phyloP scores from a whole-genome alignment of 37 sponge, comb jelly and placozoan genomes.

The Hormiphora californensis region DNA sequence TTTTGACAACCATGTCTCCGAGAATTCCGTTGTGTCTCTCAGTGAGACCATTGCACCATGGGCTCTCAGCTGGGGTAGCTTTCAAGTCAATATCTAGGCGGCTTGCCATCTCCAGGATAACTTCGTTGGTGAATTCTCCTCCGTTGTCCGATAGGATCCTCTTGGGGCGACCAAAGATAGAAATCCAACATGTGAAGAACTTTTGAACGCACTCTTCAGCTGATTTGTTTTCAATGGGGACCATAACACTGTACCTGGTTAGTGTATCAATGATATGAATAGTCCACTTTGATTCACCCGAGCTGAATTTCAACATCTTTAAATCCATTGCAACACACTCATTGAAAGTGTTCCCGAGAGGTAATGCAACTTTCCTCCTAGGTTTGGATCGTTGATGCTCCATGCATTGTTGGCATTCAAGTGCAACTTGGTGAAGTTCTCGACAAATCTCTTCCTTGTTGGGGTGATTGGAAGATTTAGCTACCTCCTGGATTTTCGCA shows the following conservation, averaged over 20 bases:
- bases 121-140: background rate
- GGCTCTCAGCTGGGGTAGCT: background rate
- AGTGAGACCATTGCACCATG: constrained; percentile 3
- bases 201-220: background rate
- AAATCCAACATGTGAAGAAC: background rate
- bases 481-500: too few species aligned
- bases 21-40: constrained; percentile 18
- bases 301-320: too few species aligned
- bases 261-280: background rate
- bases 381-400: background rate
- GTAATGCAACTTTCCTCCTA: background rate
- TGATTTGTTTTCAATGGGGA: background rate
- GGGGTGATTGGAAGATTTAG: too few species aligned
- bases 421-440: too few species aligned
- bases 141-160: constrained; percentile 8
- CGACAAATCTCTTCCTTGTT: too few species aligned
- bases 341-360: background rate
- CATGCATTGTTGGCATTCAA: too few species aligned
- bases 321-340: constrained; percentile 15
- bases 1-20: background rate
- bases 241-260: background rate
- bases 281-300: background rate
- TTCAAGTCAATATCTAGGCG: too few species aligned
- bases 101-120: too few species aligned
- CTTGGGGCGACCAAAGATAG: background rate